A percentile compares a stretch with the other conserved stretches of the same genome.
These are phyloP conservation scores for Daboia siamensis DNA, from an alignment of 2,113 vertebrate genomes.

Conservation along the genomic window DNA sequence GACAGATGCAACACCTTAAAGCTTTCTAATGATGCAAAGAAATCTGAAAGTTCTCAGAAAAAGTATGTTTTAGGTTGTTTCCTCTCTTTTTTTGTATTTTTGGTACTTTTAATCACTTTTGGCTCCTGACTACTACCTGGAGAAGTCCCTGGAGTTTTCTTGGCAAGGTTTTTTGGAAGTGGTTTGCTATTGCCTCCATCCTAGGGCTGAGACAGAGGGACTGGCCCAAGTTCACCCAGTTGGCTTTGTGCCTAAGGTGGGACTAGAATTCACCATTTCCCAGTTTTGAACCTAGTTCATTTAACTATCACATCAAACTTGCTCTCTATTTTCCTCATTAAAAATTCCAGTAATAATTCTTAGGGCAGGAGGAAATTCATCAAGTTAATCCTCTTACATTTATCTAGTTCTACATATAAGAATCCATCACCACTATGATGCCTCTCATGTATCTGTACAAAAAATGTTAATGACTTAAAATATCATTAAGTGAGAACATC, in stretches of 20 bases:
- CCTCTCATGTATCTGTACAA: conserved; percentile 21
- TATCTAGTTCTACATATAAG: not conserved
- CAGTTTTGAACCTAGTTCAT: not conserved
- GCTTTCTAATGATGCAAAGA: not conserved
- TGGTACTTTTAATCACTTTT: not conserved
- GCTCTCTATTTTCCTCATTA: not conserved
- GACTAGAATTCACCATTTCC: not conserved
- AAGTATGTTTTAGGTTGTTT: not conserved
- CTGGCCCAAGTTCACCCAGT: not conserved
- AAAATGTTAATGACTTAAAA: conserved; percentile 52
- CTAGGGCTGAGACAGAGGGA: not conserved
- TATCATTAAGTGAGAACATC: conserved; percentile 31
- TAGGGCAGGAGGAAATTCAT: not conserved
- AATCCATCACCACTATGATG: not conserved
- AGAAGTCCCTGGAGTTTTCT: not conserved
- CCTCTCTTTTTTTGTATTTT: not conserved
- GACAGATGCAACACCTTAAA: not conserved
- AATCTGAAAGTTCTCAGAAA: not conserved
- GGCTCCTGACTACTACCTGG: not conserved
- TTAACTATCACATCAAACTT: not conserved
- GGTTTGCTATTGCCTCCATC: not conserved
- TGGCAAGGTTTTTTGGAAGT: not conserved
- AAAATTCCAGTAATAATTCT: not conserved
- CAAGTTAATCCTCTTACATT: not conserved
- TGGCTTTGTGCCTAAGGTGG: not conserved